Evolutionary conservation across 2,797 vertebrate species (phyloP).

Genomic region (Nannoperca obscura): DNA sequence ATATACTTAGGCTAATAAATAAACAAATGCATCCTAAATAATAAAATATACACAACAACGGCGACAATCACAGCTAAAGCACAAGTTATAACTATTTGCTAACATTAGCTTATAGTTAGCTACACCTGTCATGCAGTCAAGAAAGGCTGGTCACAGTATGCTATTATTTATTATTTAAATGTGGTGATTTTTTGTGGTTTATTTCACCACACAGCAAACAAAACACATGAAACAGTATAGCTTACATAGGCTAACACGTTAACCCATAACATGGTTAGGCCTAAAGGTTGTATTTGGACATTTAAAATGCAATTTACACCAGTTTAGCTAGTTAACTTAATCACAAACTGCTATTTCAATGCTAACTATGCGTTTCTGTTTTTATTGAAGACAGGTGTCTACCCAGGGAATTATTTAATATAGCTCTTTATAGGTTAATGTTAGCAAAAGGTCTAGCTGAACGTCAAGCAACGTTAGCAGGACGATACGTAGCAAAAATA

Average conservation of each 20-base stretch:
- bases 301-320: neutral
- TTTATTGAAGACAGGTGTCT: neutral
- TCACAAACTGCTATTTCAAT: too few relatives aligned
- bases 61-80: neutral
- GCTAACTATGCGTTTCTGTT: too few relatives aligned
- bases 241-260: neutral
- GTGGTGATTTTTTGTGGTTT: neutral
- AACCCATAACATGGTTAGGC: neutral
- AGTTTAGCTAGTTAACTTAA: neutral
- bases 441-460: neutral
- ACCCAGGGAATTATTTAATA: neutral
- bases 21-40: neutral
- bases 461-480: neutral
- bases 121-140: neutral
- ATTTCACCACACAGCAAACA: neutral
- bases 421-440: neutral
- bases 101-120: neutral
- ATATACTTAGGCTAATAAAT: neutral
- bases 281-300: neutral
- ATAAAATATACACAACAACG: neutral
- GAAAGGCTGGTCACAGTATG: neutral
- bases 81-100: neutral
- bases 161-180: too few relatives aligned
- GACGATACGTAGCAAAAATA: neutral
- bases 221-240: neutral